phyloP scores from a whole-genome alignment of 2,113 vertebrate species.

The Aphyosemion australe region DNA sequence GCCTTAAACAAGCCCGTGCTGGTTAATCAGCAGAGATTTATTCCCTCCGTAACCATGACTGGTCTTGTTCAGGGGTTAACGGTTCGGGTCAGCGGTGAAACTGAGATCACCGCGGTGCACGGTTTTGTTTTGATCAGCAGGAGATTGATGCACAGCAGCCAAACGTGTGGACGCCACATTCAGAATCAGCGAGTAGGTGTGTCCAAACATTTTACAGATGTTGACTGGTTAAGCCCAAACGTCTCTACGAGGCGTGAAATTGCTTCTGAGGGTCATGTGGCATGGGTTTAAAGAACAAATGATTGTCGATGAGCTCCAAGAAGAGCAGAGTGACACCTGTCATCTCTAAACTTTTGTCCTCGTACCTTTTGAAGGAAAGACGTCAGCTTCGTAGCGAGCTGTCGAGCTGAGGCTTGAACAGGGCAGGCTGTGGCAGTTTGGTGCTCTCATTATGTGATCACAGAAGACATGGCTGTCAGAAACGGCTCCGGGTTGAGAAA shows the following conservation, averaged over 20 bases:
- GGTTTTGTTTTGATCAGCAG: not conserved
- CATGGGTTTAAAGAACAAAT: not conserved
- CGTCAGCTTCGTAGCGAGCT: constrained; percentile 11
- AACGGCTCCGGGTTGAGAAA: constrained; percentile 28
- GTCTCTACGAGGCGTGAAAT: not conserved
- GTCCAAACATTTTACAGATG: not conserved
- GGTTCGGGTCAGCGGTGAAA: not conserved
- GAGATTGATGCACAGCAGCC: not conserved
- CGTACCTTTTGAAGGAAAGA: constrained; percentile 16
- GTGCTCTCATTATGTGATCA: constrained; percentile 36
- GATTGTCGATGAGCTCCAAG: not conserved
- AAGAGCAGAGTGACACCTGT: not conserved
- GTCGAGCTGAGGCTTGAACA: constrained; percentile 45
- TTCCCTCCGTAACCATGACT: constrained; percentile 19
- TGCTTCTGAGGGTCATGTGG: constrained; percentile 1
- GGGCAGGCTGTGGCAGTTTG: constrained; percentile 47
- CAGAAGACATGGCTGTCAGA: constrained; percentile 41
- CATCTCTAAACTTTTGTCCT: constrained; percentile 1
- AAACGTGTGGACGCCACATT: not conserved
- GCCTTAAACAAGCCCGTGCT: constrained; percentile 38
- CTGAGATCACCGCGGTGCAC: not conserved
- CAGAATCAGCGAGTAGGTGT: not conserved
- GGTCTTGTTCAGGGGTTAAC: constrained; percentile 7
- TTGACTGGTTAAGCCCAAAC: not conserved
- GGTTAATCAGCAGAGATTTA: constrained; percentile 39